A percentile compares a stretch with the other conserved stretches of the same genome.
Conservation (phyloP, 2,797 vertebrate genomes). For the Coluber constrictor region DNA sequence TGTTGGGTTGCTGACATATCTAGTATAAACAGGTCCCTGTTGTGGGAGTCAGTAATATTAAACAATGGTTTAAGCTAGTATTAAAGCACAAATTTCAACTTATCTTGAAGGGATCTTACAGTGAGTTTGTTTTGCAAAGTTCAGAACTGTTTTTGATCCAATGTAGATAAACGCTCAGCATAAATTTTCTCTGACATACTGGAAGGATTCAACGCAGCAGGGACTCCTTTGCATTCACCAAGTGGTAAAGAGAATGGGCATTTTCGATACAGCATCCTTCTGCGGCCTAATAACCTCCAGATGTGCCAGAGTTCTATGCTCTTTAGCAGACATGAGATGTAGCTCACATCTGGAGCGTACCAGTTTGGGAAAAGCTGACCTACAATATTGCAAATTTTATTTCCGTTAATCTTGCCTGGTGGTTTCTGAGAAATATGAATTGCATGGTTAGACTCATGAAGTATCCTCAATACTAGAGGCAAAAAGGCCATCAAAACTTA, state of each 20-base stretch:
- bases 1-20: neutral
- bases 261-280: neutral
- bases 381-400: neutral
- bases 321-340: neutral
- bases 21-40: neutral
- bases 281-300: neutral
- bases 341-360: neutral
- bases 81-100: neutral
- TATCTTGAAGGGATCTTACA: neutral
- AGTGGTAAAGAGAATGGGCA: neutral
- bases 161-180: neutral
- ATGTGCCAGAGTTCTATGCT: neutral
- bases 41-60: neutral
- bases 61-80: neutral
- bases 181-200: neutral
- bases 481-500: neutral
- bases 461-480: neutral
- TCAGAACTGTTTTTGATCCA: neutral
- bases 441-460: neutral
- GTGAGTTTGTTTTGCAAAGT: neutral
- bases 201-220: neutral
- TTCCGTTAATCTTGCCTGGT: neutral
- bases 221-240: neutral
- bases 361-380: neutral
- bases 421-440: neutral